Evolutionary conservation across 2,113 vertebrate genomes (phyloP), one percentile per base, ranked within the genome.

Genomic region (Epinephelus lanceolatus): DNA sequence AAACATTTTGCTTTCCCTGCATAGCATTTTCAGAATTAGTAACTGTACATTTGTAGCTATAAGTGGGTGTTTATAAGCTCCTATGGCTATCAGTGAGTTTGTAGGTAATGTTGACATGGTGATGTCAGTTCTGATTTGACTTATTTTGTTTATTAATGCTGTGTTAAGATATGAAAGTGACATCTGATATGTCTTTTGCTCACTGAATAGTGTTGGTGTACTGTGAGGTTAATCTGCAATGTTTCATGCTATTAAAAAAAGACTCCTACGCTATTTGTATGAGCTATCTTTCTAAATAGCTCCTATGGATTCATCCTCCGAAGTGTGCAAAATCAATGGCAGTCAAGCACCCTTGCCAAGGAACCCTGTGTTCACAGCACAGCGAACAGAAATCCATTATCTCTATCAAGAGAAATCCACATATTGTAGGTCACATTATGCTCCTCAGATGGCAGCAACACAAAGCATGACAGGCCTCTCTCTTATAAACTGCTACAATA

Each of bases 381-480:
- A 18, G 25, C 2, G 5, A 23, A 53, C 13, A 65, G 27, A 67
- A 59, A 59, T 57, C 23, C 45, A 56, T 67, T 66, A 68, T 65
- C 45, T 67, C 40, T 1, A 60, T 78, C 47, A 33, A 47, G 27
- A 66, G 40, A 59, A 18, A 27, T 59, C n/a, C 65, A 30, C 66
- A 33, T 45, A 60, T 57, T n/a, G 25, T 40, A 65, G 72, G 71
- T 81, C 73, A 53, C 61, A 47, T 57, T 27, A 4, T 49, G 40
- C 65, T 57, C 71, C 21, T 25, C 21, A 23, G 51, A 72, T 3
- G 47, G 25, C 23, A 55, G n/a, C 27, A 49, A 45, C 55, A 74
- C 71, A 74, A 81, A 74, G 60, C 76, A 25, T 5, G 27, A 60
- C 27, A 25, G 40, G 23, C 15, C 60, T 49, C 37, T n/a, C 42